Percentiles rank a stretch among this genome's conserved stretches.
phyloP scores from a whole-genome alignment of 2,113 vertebrate species.

The Hassar affinis region DNA sequence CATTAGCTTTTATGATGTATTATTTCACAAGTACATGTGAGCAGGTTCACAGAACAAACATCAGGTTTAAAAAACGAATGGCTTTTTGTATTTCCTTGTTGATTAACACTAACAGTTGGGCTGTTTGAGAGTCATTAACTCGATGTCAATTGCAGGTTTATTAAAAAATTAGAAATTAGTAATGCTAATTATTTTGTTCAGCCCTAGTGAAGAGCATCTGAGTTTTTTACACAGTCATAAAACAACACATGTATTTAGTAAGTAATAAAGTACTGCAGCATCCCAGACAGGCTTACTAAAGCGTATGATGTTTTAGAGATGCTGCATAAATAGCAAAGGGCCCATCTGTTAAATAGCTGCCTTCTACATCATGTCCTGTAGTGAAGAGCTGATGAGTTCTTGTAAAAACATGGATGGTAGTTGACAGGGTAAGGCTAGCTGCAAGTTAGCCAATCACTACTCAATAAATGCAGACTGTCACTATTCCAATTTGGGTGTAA shows the following conservation, averaged over 20 bases:
- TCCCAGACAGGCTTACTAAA: constrained; percentile 6
- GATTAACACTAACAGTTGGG: background rate
- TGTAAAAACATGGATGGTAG: constrained; percentile 27
- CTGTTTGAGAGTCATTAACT: background rate
- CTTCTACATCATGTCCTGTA: constrained; percentile 23
- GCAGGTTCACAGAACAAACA: background rate
- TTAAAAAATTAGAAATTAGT: background rate
- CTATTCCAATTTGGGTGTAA: background rate
- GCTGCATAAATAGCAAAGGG: constrained; percentile 7
- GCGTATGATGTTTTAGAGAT: background rate
- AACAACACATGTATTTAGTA: background rate
- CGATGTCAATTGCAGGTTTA: background rate
- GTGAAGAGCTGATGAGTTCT: constrained; percentile 16
- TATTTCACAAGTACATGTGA: background rate
- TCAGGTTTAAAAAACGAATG: too few species aligned
- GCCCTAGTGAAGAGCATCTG: background rate
- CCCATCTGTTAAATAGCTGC: constrained; percentile 11
- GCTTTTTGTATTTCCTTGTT: background rate
- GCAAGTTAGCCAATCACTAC: constrained; percentile 21
- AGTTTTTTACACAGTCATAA: background rate
- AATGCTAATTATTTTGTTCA: background rate
- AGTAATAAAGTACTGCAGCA: background rate
- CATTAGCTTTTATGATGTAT: background rate
- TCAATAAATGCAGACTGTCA: constrained; percentile 31
- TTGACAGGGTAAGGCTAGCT: constrained; percentile 45